phyloP scores from a whole-genome alignment of 2,888 invertebrate species.

The Dicranocentrus wangi region DNA sequence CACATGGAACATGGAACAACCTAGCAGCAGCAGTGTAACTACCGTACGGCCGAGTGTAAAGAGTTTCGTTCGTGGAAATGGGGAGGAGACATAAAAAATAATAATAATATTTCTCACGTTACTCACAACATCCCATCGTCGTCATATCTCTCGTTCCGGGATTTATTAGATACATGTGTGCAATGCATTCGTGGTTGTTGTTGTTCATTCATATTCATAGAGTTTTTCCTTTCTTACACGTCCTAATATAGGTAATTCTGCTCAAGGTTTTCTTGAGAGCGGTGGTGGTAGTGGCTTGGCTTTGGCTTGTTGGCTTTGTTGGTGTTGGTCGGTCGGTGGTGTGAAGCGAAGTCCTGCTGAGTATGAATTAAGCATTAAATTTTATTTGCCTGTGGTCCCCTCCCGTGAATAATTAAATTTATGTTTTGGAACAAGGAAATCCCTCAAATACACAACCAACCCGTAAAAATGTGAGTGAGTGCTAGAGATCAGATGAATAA shows the following conservation, averaged over 20 bases:
- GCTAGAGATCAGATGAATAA: slow-evolving; percentile 14
- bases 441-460: slow-evolving; percentile 48
- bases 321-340: too few species aligned
- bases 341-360: slow-evolving; percentile 34
- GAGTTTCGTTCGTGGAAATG: neutral
- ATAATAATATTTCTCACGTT: neutral
- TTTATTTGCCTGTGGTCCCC: slow-evolving; percentile 55
- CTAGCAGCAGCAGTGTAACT: neutral
- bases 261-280: slow-evolving; percentile 47
- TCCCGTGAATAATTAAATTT: slow-evolving; percentile 59
- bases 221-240: slow-evolving; percentile 17
- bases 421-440: slow-evolving; percentile 51
- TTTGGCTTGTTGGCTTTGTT: too few species aligned
- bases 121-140: neutral
- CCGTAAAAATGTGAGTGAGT: slow-evolving; percentile 29
- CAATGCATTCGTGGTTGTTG: too few species aligned
- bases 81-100: neutral
- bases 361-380: slow-evolving; percentile 51
- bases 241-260: slow-evolving; percentile 39
- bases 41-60: neutral
- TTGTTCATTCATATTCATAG: slow-evolving; percentile 62
- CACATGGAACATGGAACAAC: neutral
- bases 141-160: slow-evolving; percentile 15
- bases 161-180: slow-evolving; percentile 9
- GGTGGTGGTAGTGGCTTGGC: slow-evolving; percentile 29